A percentile compares a stretch with the other conserved stretches of the same genome.
Conservation (phyloP, 1,140 invertebrate genomes). For the Popillia japonica region DNA sequence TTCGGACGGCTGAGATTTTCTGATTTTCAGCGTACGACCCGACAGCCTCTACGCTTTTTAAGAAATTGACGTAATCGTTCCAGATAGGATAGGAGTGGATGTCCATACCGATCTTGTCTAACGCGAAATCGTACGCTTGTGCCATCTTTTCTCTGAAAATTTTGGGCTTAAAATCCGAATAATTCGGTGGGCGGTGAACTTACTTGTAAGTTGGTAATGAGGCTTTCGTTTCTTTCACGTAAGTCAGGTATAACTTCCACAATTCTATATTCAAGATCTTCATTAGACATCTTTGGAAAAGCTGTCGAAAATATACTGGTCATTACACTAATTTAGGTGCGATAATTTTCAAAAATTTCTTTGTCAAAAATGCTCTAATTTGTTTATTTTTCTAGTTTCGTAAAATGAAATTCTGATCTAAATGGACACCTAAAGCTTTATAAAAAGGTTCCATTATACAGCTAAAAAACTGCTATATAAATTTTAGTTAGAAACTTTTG, state of each 20-base stretch:
- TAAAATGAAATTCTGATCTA: too few species aligned
- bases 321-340: too few species aligned
- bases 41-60: conserved; percentile 97
- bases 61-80: conserved; percentile 97
- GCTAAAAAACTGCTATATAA: too few species aligned
- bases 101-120: conserved; percentile 99
- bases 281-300: conserved; percentile 97
- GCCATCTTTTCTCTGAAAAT: conserved; percentile 95
- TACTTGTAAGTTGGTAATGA: conserved; percentile 94
- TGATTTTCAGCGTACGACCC: conserved; percentile 99
- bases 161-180: not conserved
- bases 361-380: too few species aligned
- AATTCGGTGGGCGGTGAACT: conserved; percentile 60
- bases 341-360: too few species aligned
- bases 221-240: conserved; percentile 98
- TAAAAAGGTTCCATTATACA: too few species aligned
- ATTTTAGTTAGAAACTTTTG: too few species aligned
- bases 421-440: too few species aligned
- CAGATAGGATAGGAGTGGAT: conserved; percentile 95
- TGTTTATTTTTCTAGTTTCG: too few species aligned
- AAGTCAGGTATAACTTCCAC: conserved; percentile 97
- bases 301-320: conserved; percentile 64
- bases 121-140: conserved; percentile 98
- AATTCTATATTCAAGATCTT: conserved; percentile 99
- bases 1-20: conserved; percentile 96